A percentile compares a stretch with the other conserved stretches of the same genome.
Conservation (phyloP, 2,797 vertebrate genomes). For the Psittacula echo region DNA sequence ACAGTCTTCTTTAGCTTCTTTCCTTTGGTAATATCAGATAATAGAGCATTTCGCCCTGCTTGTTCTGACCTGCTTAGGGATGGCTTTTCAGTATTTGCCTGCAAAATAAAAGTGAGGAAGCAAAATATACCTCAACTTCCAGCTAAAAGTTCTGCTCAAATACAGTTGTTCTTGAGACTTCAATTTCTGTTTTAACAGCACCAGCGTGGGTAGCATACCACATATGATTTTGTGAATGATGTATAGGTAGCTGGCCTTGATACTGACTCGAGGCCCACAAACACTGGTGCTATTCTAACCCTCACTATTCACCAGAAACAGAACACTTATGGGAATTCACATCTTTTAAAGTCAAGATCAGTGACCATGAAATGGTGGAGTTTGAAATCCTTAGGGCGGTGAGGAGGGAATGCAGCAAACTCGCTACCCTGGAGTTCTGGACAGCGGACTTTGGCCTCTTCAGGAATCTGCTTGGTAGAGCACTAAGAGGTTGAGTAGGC, state of each 20-base stretch:
- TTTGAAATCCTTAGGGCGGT: background rate
- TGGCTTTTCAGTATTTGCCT: conserved; percentile 94
- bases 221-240: background rate
- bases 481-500: background rate
- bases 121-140: background rate
- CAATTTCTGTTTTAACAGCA: background rate
- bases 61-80: conserved; percentile 82
- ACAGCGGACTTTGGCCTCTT: background rate
- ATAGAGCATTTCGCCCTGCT: conserved; percentile 87
- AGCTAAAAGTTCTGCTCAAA: background rate
- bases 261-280: background rate
- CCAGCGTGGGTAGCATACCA: background rate
- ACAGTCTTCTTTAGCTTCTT: conserved; percentile 90
- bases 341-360: background rate
- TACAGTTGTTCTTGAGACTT: background rate
- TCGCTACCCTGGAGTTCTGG: background rate
- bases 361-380: background rate
- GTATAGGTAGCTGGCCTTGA: background rate
- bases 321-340: background rate
- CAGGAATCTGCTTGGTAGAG: background rate
- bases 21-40: conserved; percentile 91
- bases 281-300: background rate
- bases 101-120: conserved; percentile 52
- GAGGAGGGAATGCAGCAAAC: background rate
- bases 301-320: background rate